phyloP scores from a whole-genome alignment of 1,140 invertebrate genomes.

The Papilio glaucus region DNA sequence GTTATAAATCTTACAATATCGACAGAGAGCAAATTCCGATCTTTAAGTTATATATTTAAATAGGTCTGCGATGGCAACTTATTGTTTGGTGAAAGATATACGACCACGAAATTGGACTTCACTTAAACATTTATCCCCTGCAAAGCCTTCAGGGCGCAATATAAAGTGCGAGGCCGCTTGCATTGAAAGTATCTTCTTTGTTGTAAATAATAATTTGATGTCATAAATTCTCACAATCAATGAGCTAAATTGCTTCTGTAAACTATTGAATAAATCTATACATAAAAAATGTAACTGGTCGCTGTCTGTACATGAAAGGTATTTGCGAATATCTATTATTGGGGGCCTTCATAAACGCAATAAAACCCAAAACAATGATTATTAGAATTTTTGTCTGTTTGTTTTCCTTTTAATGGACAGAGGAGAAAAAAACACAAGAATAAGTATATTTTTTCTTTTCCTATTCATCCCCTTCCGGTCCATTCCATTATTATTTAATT shows the following conservation, averaged over 20 bases:
- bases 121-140: not conserved
- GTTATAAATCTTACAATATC: not conserved
- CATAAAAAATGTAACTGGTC: not conserved
- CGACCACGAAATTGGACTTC: not conserved
- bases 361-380: too few species aligned
- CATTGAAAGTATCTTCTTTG: not conserved
- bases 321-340: too few species aligned
- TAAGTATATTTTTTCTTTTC: too few species aligned
- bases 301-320: not conserved
- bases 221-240: conserved; percentile 11
- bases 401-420: too few species aligned
- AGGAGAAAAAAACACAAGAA: too few species aligned
- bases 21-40: conserved; percentile 1
- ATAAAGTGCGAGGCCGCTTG: not conserved
- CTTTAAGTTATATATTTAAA: not conserved
- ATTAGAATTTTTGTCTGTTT: too few species aligned
- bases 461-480: too few species aligned
- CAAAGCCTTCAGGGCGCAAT: conserved; percentile 6
- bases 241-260: not conserved
- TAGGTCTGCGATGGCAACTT: not conserved
- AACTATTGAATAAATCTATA: not conserved
- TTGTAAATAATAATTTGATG: conserved; percentile 14
- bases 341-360: too few species aligned
- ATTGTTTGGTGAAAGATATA: conserved; percentile 9
- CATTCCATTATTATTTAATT: too few species aligned